These are phyloP conservation scores for Ptychochromis oligacanthus DNA, from an alignment of 2,113 vertebrate species.

Conservation along the genomic window DNA sequence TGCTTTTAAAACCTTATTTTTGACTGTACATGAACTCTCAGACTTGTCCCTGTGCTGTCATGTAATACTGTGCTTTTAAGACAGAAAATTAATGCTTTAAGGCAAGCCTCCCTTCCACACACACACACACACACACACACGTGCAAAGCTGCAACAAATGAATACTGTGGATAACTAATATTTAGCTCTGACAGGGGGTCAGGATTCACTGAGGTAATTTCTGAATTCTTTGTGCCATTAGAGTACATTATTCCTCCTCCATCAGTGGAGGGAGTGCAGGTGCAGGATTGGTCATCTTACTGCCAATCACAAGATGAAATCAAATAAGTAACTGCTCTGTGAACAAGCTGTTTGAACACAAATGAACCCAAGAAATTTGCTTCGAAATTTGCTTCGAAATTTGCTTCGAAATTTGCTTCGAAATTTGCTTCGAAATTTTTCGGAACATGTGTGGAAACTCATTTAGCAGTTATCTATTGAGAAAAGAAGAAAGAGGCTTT, in stretches of 20 bases:
- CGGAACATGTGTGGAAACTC: neutral
- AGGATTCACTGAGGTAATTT: constrained; percentile 48
- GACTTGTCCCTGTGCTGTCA: constrained; percentile 21
- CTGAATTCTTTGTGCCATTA: constrained; percentile 33
- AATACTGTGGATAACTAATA: constrained; percentile 49
- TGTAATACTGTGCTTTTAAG: constrained; percentile 50
- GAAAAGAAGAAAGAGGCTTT: neutral
- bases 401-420: too few species aligned
- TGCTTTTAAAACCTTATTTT: constrained; percentile 33
- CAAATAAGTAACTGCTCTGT: constrained; percentile 18
- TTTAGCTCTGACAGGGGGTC: constrained; percentile 46
- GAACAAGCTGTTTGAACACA: constrained; percentile 16
- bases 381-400: too few species aligned
- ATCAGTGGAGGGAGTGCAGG: neutral
- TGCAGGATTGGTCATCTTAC: neutral
- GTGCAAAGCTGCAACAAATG: constrained; percentile 26
- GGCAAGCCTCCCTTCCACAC: neutral
- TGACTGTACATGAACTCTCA: constrained; percentile 34
- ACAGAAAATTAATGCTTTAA: constrained; percentile 34
- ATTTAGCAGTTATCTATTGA: neutral
- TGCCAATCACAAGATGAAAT: constrained; percentile 33
- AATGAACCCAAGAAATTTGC: neutral
- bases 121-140: constrained; percentile 1
- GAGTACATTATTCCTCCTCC: constrained; percentile 29
- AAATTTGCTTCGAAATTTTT: neutral